Evolutionary conservation across 2,797 vertebrate genomes (phyloP).

Genomic region (Echiichthys vipera): DNA sequence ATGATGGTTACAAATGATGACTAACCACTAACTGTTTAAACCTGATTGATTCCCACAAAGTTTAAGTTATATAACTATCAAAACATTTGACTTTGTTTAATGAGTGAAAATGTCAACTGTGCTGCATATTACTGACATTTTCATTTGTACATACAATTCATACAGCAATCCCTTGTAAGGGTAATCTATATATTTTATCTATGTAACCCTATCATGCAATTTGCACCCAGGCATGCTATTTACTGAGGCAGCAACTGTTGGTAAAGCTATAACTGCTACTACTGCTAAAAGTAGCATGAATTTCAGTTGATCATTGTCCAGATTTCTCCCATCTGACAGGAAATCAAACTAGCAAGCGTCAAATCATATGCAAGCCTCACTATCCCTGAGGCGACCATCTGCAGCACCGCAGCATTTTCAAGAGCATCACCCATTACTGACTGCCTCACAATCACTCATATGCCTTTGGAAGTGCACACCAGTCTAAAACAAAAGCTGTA

Average conservation of each 20-base stretch:
- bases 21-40: neutral
- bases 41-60: neutral
- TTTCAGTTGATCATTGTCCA: conserved; percentile 15
- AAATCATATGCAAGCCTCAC: neutral
- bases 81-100: neutral
- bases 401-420: conserved; percentile 16
- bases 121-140: neutral
- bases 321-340: conserved; percentile 39
- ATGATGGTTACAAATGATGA: neutral
- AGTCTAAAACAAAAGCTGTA: neutral
- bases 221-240: no score
- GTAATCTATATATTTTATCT: neutral
- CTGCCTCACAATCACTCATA: neutral
- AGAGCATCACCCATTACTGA: neutral
- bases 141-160: neutral
- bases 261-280: no score
- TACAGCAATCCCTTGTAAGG: neutral
- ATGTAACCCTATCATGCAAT: neutral
- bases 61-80: neutral
- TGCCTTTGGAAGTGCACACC: conserved; percentile 9
- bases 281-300: no score
- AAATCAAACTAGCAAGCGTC: conserved; percentile 53
- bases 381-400: conserved; percentile 48
- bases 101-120: neutral
- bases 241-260: no score